These are phyloP conservation scores for Rhagologus leucostigma DNA, from an alignment of 2,113 vertebrate genomes.

Conservation along the genomic window DNA sequence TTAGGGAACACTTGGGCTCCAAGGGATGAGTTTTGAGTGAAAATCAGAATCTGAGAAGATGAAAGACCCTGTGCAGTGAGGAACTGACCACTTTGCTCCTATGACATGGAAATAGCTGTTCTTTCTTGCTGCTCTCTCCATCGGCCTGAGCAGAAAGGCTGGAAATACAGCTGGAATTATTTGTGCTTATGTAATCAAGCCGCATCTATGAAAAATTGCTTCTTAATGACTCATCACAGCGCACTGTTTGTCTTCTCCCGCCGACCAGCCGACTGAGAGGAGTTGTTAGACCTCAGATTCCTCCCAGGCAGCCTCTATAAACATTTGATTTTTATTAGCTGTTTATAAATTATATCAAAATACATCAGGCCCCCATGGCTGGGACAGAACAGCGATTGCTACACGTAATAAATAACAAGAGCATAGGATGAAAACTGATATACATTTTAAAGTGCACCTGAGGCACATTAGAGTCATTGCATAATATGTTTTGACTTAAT, in stretches of 20 bases:
- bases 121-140: neutral
- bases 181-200: neutral
- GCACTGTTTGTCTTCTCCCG: neutral
- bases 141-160: neutral
- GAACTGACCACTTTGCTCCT: neutral
- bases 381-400: neutral
- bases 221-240: conserved; percentile 21
- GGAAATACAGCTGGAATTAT: neutral
- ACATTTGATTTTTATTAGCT: conserved; percentile 34
- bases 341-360: conserved; percentile 49
- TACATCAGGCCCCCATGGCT: neutral
- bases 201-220: conserved; percentile 14
- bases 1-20: neutral
- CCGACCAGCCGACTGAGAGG: conserved; percentile 10
- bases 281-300: conserved; percentile 8
- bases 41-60: neutral
- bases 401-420: neutral
- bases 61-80: neutral
- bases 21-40: neutral
- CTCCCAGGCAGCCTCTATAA: conserved; percentile 12
- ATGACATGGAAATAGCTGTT: neutral
- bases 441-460: conserved; percentile 38
- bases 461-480: neutral
- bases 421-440: neutral
- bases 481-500: conserved; percentile 46